A percentile compares a stretch with the other conserved stretches of the same genome.
Conservation (phyloP, 53 echinoderm and acorn worm species). For the Echinometra lucunter region DNA sequence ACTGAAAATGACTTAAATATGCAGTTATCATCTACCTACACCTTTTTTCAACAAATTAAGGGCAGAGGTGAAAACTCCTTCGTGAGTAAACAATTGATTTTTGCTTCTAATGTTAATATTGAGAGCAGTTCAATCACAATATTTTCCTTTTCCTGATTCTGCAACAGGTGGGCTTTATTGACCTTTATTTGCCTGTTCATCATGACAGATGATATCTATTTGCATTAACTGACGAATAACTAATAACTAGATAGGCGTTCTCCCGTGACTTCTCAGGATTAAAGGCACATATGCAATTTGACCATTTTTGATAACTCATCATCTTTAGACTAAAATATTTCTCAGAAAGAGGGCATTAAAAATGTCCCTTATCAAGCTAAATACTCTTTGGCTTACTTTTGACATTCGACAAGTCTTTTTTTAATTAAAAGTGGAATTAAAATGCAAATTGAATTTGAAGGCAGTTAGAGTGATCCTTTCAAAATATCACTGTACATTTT, state of each 20-base stretch:
- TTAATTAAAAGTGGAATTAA: background rate
- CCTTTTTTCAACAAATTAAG: background rate
- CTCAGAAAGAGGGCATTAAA: background rate
- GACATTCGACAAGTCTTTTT: background rate
- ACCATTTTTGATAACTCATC: background rate
- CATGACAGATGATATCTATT: background rate
- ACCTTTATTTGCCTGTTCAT: background rate
- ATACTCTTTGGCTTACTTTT: background rate
- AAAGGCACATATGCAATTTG: background rate
- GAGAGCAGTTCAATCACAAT: background rate
- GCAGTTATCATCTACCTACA: background rate
- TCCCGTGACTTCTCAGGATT: background rate
- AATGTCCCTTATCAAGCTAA: background rate
- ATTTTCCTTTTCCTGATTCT: background rate
- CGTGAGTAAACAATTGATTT: background rate
- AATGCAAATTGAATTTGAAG: background rate
- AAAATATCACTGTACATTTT: background rate
- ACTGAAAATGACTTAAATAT: background rate
- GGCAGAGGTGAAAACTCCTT: background rate
- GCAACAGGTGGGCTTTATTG: slow-evolving; percentile 21
- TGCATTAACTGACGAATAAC: background rate
- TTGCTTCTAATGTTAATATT: background rate
- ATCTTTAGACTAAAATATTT: background rate
- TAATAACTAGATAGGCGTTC: background rate
- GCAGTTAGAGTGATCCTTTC: background rate